Conservation (phyloP, 2,797 vertebrate genomes). For the Somateria mollissima region DNA sequence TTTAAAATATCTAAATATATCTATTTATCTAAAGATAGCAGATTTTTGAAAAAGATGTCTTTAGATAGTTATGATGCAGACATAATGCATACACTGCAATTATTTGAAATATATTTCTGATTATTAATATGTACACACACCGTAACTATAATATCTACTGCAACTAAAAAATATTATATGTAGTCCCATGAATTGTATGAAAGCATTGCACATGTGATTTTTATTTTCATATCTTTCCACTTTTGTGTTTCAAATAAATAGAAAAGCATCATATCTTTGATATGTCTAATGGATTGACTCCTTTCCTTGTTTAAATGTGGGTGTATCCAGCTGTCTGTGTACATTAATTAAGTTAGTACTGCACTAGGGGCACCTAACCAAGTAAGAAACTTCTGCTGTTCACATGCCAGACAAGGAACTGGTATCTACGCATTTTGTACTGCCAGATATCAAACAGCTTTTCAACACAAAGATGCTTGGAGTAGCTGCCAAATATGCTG, state of each 20-base stretch:
- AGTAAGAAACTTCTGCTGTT: not conserved
- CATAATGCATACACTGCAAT: not conserved
- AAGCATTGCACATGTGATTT: not conserved
- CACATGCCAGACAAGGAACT: not conserved
- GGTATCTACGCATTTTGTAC: not conserved
- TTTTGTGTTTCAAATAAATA: not conserved
- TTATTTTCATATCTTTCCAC: not conserved
- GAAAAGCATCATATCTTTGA: not conserved
- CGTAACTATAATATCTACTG: not conserved
- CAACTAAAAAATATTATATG: not conserved
- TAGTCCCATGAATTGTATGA: not conserved
- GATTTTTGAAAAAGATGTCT: not conserved
- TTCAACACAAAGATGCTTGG: not conserved
- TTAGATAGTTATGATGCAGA: not conserved
- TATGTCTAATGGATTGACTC: not conserved
- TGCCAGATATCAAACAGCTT: not conserved
- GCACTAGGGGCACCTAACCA: not conserved
- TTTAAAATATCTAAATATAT: not conserved
- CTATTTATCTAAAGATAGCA: not conserved
- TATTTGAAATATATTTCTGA: not conserved
- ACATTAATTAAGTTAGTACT: not conserved
- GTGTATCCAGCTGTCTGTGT: not conserved
- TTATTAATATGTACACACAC: not conserved
- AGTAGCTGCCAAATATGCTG: not conserved
- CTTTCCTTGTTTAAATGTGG: not conserved